phyloP scores from a whole-genome alignment of 2,888 invertebrate genomes.

The Carterocephalus palaemon region DNA sequence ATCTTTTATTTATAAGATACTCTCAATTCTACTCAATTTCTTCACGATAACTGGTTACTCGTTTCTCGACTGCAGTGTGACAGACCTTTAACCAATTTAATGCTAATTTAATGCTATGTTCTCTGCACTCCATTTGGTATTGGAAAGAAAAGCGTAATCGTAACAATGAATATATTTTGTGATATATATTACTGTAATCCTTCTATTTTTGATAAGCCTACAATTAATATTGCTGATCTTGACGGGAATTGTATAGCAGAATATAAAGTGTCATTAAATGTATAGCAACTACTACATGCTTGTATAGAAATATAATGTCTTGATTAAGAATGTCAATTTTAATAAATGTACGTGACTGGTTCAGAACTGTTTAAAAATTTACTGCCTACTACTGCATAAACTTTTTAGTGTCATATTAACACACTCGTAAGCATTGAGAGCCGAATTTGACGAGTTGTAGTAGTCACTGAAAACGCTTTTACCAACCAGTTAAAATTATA shows the following conservation, averaged over 20 bases:
- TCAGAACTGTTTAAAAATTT: no score
- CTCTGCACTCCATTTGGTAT: slow-evolving; percentile 42
- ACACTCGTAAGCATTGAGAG: no score
- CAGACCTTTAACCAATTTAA: slow-evolving; percentile 7
- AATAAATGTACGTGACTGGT: background rate
- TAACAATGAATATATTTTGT: slow-evolving; percentile 78
- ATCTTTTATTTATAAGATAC: no score
- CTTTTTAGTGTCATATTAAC: no score
- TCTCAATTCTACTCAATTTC: no score
- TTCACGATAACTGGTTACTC: no score
- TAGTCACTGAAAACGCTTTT: no score
- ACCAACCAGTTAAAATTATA: no score
- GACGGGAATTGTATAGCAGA: slow-evolving; percentile 67
- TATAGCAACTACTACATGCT: slow-evolving; percentile 40
- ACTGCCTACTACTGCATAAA: no score
- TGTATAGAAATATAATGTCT: slow-evolving; percentile 39
- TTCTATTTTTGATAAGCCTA: slow-evolving; percentile 79
- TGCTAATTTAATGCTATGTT: slow-evolving; percentile 4
- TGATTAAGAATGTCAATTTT: slow-evolving; percentile 37
- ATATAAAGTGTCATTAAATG: slow-evolving; percentile 37
- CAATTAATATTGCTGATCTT: slow-evolving; percentile 62
- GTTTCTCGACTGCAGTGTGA: background rate
- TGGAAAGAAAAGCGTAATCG: slow-evolving; percentile 65
- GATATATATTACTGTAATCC: slow-evolving; percentile 76
- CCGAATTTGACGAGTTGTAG: no score